Evolutionary conservation across 1,140 invertebrate genomes (phyloP).

Genomic region (Aphidius ervi): DNA sequence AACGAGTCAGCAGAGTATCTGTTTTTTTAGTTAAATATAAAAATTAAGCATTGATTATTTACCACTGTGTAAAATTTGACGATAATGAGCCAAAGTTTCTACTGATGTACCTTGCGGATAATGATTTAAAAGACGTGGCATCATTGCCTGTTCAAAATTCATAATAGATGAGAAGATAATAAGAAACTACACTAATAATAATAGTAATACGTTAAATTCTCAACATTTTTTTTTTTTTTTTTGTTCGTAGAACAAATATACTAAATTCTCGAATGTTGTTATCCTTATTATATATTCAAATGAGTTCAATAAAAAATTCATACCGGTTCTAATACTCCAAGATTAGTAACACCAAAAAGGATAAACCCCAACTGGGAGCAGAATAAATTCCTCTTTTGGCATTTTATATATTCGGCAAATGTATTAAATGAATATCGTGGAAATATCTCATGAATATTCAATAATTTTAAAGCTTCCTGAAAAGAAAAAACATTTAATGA

Average conservation of each 20-base stretch:
- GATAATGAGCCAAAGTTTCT: conserved; percentile 51
- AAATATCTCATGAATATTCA: conserved; percentile 36
- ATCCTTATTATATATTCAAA: no score
- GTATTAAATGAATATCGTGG: conserved; percentile 30
- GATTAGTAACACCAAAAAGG: no score
- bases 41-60: conserved; percentile 14
- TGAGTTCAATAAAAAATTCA: no score
- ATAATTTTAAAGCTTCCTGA: conserved; percentile 37
- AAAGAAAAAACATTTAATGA: not conserved
- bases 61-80: conserved; percentile 48
- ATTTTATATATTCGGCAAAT: conserved; percentile 29
- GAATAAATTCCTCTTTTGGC: conserved; percentile 25
- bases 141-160: conserved; percentile 33
- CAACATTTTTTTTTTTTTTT: no score
- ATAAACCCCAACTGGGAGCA: no score
- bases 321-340: no score
- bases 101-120: conserved; percentile 54
- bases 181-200: no score
- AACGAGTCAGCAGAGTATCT: no score
- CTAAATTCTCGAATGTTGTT: no score
- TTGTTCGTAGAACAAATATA: no score
- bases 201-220: no score
- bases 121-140: conserved; percentile 50
- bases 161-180: no score
- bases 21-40: not conserved